Conservation (phyloP, 2,113 vertebrate genomes). For the Planiliza haematocheilus region DNA sequence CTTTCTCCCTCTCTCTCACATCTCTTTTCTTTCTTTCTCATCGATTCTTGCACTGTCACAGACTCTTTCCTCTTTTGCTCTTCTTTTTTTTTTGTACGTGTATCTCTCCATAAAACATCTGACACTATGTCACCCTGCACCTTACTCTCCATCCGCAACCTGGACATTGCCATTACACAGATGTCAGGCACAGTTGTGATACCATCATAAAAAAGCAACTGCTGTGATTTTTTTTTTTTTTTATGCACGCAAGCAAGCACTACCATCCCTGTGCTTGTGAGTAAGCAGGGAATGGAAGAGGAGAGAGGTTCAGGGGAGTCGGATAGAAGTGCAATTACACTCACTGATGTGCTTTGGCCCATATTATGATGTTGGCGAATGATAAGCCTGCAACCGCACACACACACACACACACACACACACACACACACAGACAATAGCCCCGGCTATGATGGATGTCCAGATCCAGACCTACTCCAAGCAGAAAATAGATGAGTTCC, state of each 20-base stretch:
- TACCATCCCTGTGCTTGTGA: slow-evolving; percentile 11
- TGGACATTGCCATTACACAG: slow-evolving; percentile 75
- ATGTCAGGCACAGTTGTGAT: slow-evolving; percentile 77
- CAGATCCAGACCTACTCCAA: slow-evolving; percentile 56
- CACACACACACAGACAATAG: slow-evolving; percentile 51
- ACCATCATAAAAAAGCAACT: slow-evolving; percentile 75
- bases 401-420: slow-evolving; percentile 22
- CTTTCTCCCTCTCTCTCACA: too few relatives aligned
- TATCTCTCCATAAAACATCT: slow-evolving; percentile 64
- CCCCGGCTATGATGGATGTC: slow-evolving; percentile 61
- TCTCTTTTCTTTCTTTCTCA: slow-evolving; percentile 29
- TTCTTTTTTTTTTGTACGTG: slow-evolving; percentile 22
- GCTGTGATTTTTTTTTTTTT: slow-evolving; percentile 17
- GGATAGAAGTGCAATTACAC: slow-evolving; percentile 74
- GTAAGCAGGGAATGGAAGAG: slow-evolving; percentile 52
- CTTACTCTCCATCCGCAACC: slow-evolving; percentile 51
- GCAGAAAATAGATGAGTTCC: slow-evolving; percentile 64
- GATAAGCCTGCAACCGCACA: slow-evolving; percentile 62
- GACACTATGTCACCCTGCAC: slow-evolving; percentile 53
- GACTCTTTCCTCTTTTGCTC: not conserved
- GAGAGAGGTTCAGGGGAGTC: slow-evolving; percentile 45
- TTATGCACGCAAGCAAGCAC: slow-evolving; percentile 1
- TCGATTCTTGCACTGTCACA: slow-evolving; percentile 35
- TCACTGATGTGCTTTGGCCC: slow-evolving; percentile 72
- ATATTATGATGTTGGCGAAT: slow-evolving; percentile 70